Conservation (phyloP, 1,140 invertebrate genomes). For the Choristoneura fumiferana region DNA sequence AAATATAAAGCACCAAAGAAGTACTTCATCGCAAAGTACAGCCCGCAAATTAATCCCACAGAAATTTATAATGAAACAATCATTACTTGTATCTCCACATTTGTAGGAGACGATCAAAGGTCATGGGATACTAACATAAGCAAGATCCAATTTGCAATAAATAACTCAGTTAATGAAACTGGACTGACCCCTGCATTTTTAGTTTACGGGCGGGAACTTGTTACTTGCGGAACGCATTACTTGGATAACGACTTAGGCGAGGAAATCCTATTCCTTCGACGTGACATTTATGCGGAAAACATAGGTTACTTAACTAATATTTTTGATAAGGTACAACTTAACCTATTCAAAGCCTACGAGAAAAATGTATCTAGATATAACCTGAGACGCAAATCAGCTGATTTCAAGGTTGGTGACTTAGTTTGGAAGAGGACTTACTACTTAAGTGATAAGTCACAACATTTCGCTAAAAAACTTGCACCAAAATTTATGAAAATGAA, state of each 20-base stretch:
- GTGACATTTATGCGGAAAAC: constrained; percentile 20
- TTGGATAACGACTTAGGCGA: constrained; percentile 7
- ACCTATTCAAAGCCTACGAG: constrained; percentile 14
- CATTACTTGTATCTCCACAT: background rate
- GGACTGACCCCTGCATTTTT: background rate
- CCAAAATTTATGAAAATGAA: background rate
- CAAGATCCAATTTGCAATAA: background rate
- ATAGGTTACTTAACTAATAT: constrained; percentile 11
- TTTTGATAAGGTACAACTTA: constrained; percentile 27
- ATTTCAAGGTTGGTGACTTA: constrained; percentile 27
- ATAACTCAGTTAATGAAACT: too few species aligned
- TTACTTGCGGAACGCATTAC: constrained; percentile 7
- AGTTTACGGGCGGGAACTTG: background rate
- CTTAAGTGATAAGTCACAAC: background rate
- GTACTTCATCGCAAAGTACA: too few species aligned
- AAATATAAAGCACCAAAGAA: background rate
- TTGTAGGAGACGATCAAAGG: background rate
- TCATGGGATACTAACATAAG: too few species aligned
- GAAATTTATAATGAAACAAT: background rate
- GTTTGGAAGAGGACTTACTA: too few species aligned
- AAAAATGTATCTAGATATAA: constrained; percentile 21
- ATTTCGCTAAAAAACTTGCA: background rate
- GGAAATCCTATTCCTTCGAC: constrained; percentile 4
- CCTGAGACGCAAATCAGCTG: constrained; percentile 12
- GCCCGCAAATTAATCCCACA: too few species aligned